phyloP scores from a whole-genome alignment of 1,140 invertebrate species.

The Ips nitidus region DNA sequence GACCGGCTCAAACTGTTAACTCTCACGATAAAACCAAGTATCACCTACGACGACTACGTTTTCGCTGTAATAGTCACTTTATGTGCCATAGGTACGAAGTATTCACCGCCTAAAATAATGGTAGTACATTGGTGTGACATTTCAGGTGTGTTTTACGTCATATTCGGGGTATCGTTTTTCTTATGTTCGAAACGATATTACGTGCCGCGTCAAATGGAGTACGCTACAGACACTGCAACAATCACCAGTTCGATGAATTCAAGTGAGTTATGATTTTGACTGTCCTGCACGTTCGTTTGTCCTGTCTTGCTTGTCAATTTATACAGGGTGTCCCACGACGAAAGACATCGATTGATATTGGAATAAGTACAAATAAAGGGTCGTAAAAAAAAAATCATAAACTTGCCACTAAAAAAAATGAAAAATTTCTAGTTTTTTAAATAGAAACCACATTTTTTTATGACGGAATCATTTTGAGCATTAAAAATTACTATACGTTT shows the following conservation, averaged over 20 bases:
- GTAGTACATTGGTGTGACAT: slow-evolving; percentile 10
- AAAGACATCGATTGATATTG: too few species aligned
- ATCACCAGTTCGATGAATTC: slow-evolving; percentile 18
- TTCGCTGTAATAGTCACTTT: slow-evolving; percentile 60
- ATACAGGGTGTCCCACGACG: too few species aligned
- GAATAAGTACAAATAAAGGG: too few species aligned
- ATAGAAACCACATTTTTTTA: too few species aligned
- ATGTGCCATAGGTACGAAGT: slow-evolving; percentile 35
- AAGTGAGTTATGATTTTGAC: slow-evolving; percentile 21
- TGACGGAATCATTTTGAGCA: too few species aligned
- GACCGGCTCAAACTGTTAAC: slow-evolving; percentile 58
- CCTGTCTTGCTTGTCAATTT: too few species aligned
- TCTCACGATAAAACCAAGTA: slow-evolving; percentile 59
- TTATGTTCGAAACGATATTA: slow-evolving; percentile 50
- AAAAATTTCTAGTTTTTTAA: too few species aligned
- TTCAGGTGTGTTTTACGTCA: slow-evolving; percentile 60
- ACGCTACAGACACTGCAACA: slow-evolving; percentile 37
- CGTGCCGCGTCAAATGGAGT: slow-evolving; percentile 45
- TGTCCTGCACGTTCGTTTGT: not conserved
- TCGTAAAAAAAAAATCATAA: too few species aligned
- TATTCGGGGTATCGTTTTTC: slow-evolving; percentile 57
- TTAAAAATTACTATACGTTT: too few species aligned
- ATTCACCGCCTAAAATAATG: not conserved
- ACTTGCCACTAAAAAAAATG: too few species aligned
- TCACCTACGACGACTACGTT: slow-evolving; percentile 64